Conservation (phyloP, 2,888 invertebrate genomes). For the Tenthredo scrophulariae region DNA sequence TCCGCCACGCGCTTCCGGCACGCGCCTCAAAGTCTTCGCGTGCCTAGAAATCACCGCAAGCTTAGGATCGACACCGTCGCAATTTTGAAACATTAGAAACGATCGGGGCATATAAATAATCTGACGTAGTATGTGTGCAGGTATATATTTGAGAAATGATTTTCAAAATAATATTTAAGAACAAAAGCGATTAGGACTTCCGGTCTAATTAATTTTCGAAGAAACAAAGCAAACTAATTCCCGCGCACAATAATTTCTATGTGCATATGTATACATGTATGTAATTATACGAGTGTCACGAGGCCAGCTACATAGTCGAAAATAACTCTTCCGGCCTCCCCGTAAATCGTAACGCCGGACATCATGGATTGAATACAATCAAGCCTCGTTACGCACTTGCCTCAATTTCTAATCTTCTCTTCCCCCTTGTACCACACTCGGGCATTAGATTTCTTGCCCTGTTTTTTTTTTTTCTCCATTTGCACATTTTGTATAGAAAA, state of each 20-base stretch:
- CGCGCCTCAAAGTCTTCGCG: slow-evolving; percentile 33
- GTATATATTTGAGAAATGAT: not conserved
- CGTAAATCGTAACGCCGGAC: slow-evolving; percentile 66
- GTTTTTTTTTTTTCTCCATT: not conserved
- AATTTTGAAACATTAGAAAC: not conserved
- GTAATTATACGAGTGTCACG: not conserved
- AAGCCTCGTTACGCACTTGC: slow-evolving; percentile 66
- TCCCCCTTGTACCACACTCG: not conserved
- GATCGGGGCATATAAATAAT: not conserved
- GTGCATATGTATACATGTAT: not conserved
- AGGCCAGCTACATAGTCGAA: slow-evolving; percentile 17
- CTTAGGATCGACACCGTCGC: not conserved
- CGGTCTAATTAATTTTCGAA: not conserved
- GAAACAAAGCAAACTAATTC: not conserved
- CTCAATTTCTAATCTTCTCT: slow-evolving; percentile 40
- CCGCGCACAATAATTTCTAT: not conserved
- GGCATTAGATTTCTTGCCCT: slow-evolving; percentile 5
- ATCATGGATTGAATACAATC: slow-evolving; percentile 76
- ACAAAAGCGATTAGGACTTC: not conserved
- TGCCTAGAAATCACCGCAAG: slow-evolving; percentile 1
- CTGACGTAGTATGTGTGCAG: not conserved
- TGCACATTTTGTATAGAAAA: not conserved
- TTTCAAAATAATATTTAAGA: not conserved
- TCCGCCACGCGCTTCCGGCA: slow-evolving; percentile 41
- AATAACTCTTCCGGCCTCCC: slow-evolving; percentile 46